Base-by-base conservation (phyloP, 2,888 invertebrate genomes). In the Drosophila prolongata region DNA sequence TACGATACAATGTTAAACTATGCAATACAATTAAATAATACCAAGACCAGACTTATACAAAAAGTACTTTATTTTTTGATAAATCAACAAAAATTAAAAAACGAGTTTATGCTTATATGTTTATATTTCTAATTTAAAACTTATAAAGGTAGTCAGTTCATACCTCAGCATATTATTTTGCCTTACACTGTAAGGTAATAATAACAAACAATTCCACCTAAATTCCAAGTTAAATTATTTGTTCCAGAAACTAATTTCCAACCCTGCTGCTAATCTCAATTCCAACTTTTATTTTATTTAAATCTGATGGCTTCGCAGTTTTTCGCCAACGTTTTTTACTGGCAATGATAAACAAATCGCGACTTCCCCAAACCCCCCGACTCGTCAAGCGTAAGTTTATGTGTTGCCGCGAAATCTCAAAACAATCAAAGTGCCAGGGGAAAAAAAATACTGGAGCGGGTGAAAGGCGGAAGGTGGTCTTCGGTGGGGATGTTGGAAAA, bases 221-320 rank as follows among this genome's bases (percentile, higher is more conserved):
- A 65, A 55, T 53, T 53, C 27, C 55, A 55, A 79, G 75, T 68
- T 77, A 71, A 77, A 68, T 85, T 77, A 72, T 78, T 70, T 73
- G 72, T 65, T 73, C 47, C 27, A 42, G 43, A 80, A 83, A 86
- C 83, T 83, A 86, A 86, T 83, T 83, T 77, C 75, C 74, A 79
- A 61, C 80, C 74, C 71, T 83, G 77, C 71, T 56, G 75, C 83
- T 86, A 79, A 84, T 86, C 83, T 80, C 76, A 83, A 80, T 80
- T 79, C 77, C 79, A 86, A 83, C 77, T 83, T 83, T 83, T 80
- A 86, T 86, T 86, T 86, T 76, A 86, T 83, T 83, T 80, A 83
- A 83, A 83, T 80, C 76, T 72, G 75, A 79, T 83, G 76, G 76
- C 66, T 34, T 53, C 57, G 27, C 40, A 24, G 30, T 42, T 47